Evolutionary conservation across 2,888 invertebrate species (phyloP).

Genomic region (Drosophila multiciliata): DNA sequence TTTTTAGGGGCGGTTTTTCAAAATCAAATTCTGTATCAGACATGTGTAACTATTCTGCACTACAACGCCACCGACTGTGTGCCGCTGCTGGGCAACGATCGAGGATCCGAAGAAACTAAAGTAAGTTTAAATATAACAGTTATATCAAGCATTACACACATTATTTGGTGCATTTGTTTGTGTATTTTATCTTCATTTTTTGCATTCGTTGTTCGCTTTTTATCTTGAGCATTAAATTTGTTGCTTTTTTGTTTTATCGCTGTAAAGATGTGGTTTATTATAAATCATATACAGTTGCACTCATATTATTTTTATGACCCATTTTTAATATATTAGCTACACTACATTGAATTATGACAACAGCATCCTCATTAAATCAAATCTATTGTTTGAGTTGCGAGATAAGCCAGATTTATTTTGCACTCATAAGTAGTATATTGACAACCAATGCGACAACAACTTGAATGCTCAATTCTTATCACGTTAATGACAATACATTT

Average conservation of each 20-base stretch:
- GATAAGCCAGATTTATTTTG: constrained; percentile 16
- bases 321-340: not conserved
- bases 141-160: not conserved
- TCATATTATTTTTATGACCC: constrained; percentile 4
- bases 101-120: constrained; percentile 86
- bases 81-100: constrained; percentile 82
- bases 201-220: not conserved
- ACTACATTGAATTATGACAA: not conserved
- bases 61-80: constrained; percentile 87
- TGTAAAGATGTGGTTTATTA: constrained; percentile 5
- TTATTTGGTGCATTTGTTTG: not conserved
- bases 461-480: constrained; percentile 34
- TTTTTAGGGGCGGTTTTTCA: constrained; percentile 86
- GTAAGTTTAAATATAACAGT: constrained; percentile 63
- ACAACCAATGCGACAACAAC: constrained; percentile 22
- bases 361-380: constrained; percentile 13
- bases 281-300: not conserved
- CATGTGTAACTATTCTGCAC: constrained; percentile 88
- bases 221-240: not conserved
- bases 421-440: not conserved
- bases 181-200: not conserved
- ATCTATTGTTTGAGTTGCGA: constrained; percentile 48
- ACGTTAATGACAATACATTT: constrained; percentile 1
- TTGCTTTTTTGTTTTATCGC: constrained; percentile 1
- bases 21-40: constrained; percentile 89